Evolutionary conservation across 2,797 vertebrate species (phyloP).

Genomic region (Schizopygopsis malacanthus): DNA sequence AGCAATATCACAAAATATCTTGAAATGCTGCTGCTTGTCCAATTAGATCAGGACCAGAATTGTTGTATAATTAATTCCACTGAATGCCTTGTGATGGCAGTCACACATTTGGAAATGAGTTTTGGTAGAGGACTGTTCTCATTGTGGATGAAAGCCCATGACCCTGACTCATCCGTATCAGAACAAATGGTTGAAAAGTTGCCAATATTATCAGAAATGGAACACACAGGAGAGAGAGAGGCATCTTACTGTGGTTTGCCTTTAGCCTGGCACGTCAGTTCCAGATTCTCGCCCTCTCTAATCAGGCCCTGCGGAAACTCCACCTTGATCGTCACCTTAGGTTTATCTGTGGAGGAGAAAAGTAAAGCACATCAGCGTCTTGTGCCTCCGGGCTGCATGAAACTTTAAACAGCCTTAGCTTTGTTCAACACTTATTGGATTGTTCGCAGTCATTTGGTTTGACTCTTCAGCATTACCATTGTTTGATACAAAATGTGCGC

Average conservation of each 20-base stretch:
- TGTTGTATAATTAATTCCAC: neutral
- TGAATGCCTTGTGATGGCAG: neutral
- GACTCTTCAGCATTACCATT: constrained; percentile 38
- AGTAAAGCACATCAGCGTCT: constrained; percentile 27
- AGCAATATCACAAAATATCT: neutral
- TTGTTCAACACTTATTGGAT: constrained; percentile 43
- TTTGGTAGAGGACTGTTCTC: neutral
- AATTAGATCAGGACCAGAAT: neutral
- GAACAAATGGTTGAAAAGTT: neutral
- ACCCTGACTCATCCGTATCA: neutral
- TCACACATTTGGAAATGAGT: neutral
- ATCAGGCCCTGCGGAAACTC: constrained; percentile 92
- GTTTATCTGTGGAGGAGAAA: constrained; percentile 86
- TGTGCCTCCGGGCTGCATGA: constrained; percentile 32
- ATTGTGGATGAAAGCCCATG: neutral
- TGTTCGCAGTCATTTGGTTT: constrained; percentile 44
- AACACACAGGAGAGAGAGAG: neutral
- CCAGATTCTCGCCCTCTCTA: constrained; percentile 94
- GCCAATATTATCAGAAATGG: neutral
- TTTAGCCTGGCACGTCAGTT: constrained; percentile 89
- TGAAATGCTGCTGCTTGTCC: neutral
- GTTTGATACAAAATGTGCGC: constrained; percentile 12
- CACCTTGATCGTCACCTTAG: constrained; percentile 92
- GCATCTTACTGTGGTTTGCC: constrained; percentile 93
- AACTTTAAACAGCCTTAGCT: constrained; percentile 50